These are phyloP conservation scores for Ophraella communa DNA, from an alignment of 2,888 invertebrate species.

Conservation along the genomic window DNA sequence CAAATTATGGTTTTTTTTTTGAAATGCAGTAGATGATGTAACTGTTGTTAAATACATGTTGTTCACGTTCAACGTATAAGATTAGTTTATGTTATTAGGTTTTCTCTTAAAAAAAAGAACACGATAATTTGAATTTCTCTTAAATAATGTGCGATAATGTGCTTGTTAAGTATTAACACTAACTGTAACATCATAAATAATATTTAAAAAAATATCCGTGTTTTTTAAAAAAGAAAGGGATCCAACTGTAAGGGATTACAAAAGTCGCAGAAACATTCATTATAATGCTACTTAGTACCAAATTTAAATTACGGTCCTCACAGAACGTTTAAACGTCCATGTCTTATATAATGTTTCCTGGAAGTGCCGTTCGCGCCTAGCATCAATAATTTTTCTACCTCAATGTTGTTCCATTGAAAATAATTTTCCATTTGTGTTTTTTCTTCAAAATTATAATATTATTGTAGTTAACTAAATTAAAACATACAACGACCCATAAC, in stretches of 20 bases:
- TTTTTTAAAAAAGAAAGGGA: too few relatives aligned
- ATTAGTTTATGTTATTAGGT: too few relatives aligned
- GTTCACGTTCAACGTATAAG: background rate
- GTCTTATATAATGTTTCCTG: background rate
- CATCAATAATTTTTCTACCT: background rate
- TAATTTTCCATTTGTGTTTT: too few relatives aligned
- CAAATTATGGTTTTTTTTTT: conserved; percentile 17
- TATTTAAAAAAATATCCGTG: too few relatives aligned
- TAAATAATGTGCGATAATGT: background rate
- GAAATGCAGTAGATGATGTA: background rate
- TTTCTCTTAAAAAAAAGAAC: background rate
- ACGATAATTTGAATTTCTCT: background rate
- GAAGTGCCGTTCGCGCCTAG: background rate
- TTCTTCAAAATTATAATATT: too few relatives aligned
- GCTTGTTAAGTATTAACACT: too few relatives aligned
- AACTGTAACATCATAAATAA: too few relatives aligned
- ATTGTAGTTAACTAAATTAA: too few relatives aligned
- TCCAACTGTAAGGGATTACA: too few relatives aligned
- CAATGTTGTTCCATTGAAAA: background rate
- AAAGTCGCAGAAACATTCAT: too few relatives aligned
- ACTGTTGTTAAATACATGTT: background rate
- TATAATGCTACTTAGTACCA: too few relatives aligned
- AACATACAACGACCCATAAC: too few relatives aligned
- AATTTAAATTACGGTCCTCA: background rate
- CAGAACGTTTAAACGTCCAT: background rate